Evolutionary conservation across 2,113 vertebrate genomes (phyloP).

Genomic region (Typhlomys cinereus): DNA sequence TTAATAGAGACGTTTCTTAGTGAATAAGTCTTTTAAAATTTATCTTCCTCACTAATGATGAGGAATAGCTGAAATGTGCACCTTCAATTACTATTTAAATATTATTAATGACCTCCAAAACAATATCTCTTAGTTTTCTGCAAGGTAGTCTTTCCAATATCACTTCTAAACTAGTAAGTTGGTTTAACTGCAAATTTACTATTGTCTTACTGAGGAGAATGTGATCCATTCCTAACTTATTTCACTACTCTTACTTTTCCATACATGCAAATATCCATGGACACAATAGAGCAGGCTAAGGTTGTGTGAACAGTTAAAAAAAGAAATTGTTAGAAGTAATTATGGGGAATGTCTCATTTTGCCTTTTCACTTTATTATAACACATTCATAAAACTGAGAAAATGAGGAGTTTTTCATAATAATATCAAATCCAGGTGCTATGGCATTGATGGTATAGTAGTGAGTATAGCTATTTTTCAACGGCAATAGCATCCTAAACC

Average conservation of each 20-base stretch:
- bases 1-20: not conserved
- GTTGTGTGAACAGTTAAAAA: not conserved
- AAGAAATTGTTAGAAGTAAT: not conserved
- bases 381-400: too few relatives aligned
- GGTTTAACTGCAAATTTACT: not conserved
- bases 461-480: too few relatives aligned
- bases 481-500: not conserved
- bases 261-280: not conserved
- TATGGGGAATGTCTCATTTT: too few relatives aligned
- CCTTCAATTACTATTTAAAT: not conserved
- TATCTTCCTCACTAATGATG: not conserved
- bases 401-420: too few relatives aligned
- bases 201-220: not conserved
- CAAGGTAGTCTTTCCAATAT: not conserved
- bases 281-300: not conserved
- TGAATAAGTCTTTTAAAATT: constrained; percentile 20
- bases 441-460: too few relatives aligned
- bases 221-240: not conserved
- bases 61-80: not conserved
- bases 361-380: not conserved
- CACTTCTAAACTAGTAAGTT: not conserved
- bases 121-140: not conserved
- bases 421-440: too few relatives aligned
- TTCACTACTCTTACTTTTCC: not conserved
- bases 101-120: not conserved